Percentiles rank a stretch among this genome's conserved stretches.
Evolutionary conservation across 2,113 vertebrate genomes (phyloP).

Genomic region (Heterotis niloticus): DNA sequence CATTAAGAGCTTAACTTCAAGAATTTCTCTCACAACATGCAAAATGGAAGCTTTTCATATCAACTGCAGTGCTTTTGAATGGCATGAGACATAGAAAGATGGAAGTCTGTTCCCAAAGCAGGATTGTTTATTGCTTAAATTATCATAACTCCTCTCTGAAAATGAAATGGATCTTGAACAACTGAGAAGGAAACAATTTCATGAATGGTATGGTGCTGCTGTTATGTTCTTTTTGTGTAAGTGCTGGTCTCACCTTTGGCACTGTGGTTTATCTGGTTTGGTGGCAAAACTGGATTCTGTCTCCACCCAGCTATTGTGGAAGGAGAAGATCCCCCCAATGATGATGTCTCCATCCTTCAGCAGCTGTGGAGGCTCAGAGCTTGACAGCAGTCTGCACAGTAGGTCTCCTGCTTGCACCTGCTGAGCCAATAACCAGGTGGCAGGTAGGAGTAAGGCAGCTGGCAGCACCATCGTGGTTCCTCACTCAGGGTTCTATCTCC

Average conservation of each 20-base stretch:
- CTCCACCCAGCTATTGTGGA: slow-evolving; percentile 45
- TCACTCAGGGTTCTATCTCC: background rate
- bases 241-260: slow-evolving; percentile 40
- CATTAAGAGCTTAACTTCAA: too few species aligned
- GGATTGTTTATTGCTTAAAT: background rate
- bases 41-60: background rate
- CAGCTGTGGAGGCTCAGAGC: slow-evolving; percentile 35
- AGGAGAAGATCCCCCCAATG: slow-evolving; percentile 49
- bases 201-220: background rate
- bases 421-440: too few species aligned
- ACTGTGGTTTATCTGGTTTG: slow-evolving; percentile 35
- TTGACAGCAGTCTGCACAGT: slow-evolving; percentile 36
- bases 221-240: background rate
- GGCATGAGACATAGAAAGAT: too few species aligned
- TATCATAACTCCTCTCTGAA: background rate
- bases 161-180: background rate
- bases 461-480: background rate
- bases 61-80: background rate
- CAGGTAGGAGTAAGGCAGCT: too few species aligned
- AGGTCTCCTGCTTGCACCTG: slow-evolving; percentile 30
- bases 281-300: slow-evolving; percentile 33
- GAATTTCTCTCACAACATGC: too few species aligned
- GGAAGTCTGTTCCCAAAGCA: background rate
- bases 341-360: slow-evolving; percentile 43
- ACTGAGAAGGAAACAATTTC: too few species aligned